These are phyloP conservation scores for Gobio gobio DNA, from an alignment of 2,113 vertebrate species.

Conservation along the genomic window DNA sequence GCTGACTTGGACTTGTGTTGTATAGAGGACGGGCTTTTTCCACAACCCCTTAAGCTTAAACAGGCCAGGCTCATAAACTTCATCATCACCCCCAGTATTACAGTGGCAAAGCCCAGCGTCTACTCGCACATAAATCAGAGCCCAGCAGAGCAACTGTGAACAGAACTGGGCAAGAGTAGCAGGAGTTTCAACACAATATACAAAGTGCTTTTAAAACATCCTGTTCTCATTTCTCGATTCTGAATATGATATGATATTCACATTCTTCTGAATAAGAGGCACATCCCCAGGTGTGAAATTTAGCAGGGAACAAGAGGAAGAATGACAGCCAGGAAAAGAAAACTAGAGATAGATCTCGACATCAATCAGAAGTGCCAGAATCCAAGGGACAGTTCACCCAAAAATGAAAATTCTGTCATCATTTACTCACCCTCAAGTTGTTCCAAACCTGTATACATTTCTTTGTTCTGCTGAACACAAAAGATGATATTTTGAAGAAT, in stretches of 20 bases:
- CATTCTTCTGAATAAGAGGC: constrained; percentile 66
- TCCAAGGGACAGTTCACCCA: no score
- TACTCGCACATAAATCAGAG: constrained; percentile 64
- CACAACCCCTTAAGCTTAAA: constrained; percentile 36
- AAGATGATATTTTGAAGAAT: no score
- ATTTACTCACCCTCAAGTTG: no score
- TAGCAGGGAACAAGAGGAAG: neutral
- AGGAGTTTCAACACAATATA: constrained; percentile 54
- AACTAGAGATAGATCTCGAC: neutral
- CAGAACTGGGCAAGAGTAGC: constrained; percentile 57
- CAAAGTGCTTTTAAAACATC: constrained; percentile 66
- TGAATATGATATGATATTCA: constrained; percentile 65
- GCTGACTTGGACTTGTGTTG: constrained; percentile 5
- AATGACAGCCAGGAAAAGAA: neutral
- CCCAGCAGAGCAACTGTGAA: constrained; percentile 57
- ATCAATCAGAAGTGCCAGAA: neutral
- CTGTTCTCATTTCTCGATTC: constrained; percentile 68
- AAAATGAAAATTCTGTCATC: no score
- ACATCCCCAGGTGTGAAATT: constrained; percentile 53
- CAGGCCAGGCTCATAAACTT: constrained; percentile 58
- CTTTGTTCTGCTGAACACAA: no score
- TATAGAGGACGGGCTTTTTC: neutral
- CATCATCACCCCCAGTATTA: constrained; percentile 62
- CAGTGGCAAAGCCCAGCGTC: constrained; percentile 54
- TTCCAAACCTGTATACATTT: no score